Evolutionary conservation across 92 coral and sea anemone species (phyloP).

Genomic region (Zoanthus solanderi): DNA sequence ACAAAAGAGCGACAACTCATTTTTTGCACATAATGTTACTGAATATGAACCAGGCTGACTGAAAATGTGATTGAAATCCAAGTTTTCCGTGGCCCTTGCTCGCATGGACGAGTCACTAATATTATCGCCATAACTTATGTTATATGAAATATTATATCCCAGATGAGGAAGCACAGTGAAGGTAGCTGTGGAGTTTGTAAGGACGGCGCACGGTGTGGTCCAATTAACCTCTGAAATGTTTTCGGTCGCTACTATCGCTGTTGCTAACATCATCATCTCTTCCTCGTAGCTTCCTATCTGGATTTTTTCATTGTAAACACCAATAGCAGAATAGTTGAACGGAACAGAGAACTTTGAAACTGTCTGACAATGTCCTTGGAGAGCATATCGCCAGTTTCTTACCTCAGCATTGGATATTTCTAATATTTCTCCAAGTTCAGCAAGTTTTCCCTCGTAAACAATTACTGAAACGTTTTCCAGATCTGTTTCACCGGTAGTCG

Average conservation of each 20-base stretch:
- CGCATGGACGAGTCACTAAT: slow-evolving; percentile 30
- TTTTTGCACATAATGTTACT: slow-evolving; percentile 63
- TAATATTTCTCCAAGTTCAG: slow-evolving; percentile 18
- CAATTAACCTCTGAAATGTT: slow-evolving; percentile 61
- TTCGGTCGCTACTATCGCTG: slow-evolving; percentile 66
- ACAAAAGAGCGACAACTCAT: slow-evolving; percentile 62
- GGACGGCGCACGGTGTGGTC: slow-evolving; percentile 47
- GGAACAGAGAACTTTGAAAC: slow-evolving; percentile 59
- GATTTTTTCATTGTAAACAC: slow-evolving; percentile 58
- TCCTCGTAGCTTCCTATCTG: slow-evolving; percentile 48
- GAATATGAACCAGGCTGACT: slow-evolving; percentile 40
- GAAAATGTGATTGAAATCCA: slow-evolving; percentile 49
- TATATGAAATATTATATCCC: slow-evolving; percentile 74
- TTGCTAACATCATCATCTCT: neutral
- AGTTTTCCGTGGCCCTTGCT: slow-evolving; percentile 39
- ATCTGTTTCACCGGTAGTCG: slow-evolving; percentile 20
- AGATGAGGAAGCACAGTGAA: slow-evolving; percentile 68
- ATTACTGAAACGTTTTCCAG: slow-evolving; percentile 29
- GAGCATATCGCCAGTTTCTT: slow-evolving; percentile 51
- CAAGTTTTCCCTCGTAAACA: slow-evolving; percentile 14
- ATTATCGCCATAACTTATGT: slow-evolving; percentile 54
- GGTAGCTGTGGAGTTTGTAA: slow-evolving; percentile 69
- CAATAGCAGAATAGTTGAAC: slow-evolving; percentile 51
- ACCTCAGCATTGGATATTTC: slow-evolving; percentile 18
- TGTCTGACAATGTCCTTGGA: slow-evolving; percentile 50